Conservation (phyloP, 2,797 vertebrate genomes). For the Aldrovandia affinis region DNA sequence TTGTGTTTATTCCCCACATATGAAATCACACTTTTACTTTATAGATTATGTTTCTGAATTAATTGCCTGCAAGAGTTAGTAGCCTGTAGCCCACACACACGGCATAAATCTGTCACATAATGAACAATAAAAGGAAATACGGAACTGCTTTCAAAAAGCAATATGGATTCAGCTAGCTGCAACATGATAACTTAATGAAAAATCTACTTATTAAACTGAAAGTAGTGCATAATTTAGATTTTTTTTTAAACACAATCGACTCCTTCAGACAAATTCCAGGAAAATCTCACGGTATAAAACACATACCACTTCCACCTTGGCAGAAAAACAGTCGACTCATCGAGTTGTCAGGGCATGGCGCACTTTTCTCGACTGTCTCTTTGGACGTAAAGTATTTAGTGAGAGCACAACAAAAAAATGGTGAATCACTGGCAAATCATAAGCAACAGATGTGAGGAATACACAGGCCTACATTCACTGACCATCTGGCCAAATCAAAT, state of each 20-base stretch:
- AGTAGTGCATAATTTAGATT: neutral
- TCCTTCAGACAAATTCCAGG: neutral
- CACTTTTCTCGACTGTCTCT: conserved; percentile 43
- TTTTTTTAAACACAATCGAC: neutral
- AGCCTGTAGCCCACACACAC: neutral
- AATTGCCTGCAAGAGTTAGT: neutral
- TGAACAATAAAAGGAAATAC: neutral
- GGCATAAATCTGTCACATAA: neutral
- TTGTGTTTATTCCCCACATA: neutral
- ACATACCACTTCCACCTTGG: neutral
- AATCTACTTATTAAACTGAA: neutral
- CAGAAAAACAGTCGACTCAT: conserved; percentile 33
- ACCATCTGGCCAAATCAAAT: conserved; percentile 85
- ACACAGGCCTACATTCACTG: conserved; percentile 65
- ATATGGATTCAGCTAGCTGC: neutral
- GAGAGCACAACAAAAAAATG: conserved; percentile 32
- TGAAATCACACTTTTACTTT: neutral
- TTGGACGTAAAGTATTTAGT: conserved; percentile 49
- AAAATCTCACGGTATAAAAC: neutral
- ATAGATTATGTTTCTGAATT: neutral
- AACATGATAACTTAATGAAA: neutral
- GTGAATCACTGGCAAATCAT: conserved; percentile 71
- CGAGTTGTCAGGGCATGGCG: conserved; percentile 38
- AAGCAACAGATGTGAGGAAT: conserved; percentile 77
- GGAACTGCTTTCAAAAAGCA: neutral